Evolutionary conservation across 2,113 vertebrate species (phyloP), one percentile per base, ranked within the genome.

Genomic region (Lagenorhynchus albirostris): DNA sequence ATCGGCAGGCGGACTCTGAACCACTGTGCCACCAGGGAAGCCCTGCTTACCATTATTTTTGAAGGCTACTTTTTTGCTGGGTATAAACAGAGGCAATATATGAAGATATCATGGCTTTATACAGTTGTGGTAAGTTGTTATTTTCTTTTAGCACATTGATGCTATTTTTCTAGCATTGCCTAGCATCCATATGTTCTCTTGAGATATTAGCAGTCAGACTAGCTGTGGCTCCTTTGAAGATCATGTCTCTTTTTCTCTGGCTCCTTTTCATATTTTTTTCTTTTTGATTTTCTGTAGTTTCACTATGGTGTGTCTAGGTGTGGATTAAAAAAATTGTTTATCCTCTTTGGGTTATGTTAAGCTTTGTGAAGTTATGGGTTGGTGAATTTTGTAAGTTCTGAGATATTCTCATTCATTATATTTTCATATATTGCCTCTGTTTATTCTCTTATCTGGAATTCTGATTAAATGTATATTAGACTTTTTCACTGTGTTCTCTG

Each of bases 401-500:
- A 53, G 55, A 68, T 41, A 55, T 77, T 77, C 47, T 76, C 60
- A 44, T 31, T 63, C 36, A 58, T 88, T 62, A 38, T 73, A 36
- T 63, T 65, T 63, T 62, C 65, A 71, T 81, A 8, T 71, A 25
- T 50, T 71, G 84, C 53, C 65, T 71, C 53, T 94, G 50, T 50
- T 94, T 94, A 93, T 94, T 94, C 38, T 80, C 4, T 70, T 63
- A 15, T 62, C 25, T 89, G 76, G 41, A 81, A 94, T 89, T 88
- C n/a, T 60, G 67, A 60, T 81, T 38, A 89, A 80, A 71, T 73
- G 71, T 60, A 50, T 89, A 60, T 80, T 88, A 70, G 50, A 26
- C 33, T 71, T 89, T 71, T 20, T 89, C 65, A 36, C 53, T 62
- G 50, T 94, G 41, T 88, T 94, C 76, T 44, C 36, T 88, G 44